These are phyloP conservation scores for Cygnus buccinator DNA, from an alignment of 2,113 vertebrate species.

Conservation along the genomic window DNA sequence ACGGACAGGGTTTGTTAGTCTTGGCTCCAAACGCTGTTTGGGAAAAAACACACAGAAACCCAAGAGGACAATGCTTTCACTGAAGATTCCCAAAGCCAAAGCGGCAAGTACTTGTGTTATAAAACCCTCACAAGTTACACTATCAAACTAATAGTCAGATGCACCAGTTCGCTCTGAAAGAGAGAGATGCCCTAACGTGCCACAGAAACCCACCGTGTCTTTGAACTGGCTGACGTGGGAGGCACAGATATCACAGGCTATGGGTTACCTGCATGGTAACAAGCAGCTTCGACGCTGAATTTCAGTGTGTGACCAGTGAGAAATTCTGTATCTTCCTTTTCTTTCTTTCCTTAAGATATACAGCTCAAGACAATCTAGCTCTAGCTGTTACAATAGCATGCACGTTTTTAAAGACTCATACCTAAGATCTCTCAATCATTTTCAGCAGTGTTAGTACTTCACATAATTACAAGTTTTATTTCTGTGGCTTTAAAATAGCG, in stretches of 20 bases:
- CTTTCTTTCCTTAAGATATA: neutral
- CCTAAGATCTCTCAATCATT: accelerated
- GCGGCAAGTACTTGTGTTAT: accelerated
- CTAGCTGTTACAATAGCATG: neutral
- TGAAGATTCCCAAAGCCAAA: neutral
- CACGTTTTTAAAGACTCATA: neutral
- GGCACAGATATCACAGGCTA: neutral
- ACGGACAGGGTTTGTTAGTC: neutral
- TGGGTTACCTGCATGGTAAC: accelerated
- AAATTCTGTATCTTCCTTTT: neutral
- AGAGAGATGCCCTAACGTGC: neutral
- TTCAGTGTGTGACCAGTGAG: neutral
- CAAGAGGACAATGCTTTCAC: neutral
- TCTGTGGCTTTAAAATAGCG: neutral
- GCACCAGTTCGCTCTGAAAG: neutral
- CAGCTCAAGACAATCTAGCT: neutral
- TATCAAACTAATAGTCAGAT: neutral
- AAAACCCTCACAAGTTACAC: neutral
- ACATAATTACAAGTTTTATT: neutral
- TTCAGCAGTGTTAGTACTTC: neutral
- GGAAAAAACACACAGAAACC: neutral
- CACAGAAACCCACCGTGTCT: neutral
- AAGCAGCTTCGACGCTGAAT: neutral
- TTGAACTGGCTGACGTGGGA: neutral
- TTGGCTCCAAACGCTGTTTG: neutral